Percentiles rank a stretch among this genome's conserved stretches.
Conservation (phyloP, 2,113 vertebrate genomes). For the Ramphastos sulfuratus region DNA sequence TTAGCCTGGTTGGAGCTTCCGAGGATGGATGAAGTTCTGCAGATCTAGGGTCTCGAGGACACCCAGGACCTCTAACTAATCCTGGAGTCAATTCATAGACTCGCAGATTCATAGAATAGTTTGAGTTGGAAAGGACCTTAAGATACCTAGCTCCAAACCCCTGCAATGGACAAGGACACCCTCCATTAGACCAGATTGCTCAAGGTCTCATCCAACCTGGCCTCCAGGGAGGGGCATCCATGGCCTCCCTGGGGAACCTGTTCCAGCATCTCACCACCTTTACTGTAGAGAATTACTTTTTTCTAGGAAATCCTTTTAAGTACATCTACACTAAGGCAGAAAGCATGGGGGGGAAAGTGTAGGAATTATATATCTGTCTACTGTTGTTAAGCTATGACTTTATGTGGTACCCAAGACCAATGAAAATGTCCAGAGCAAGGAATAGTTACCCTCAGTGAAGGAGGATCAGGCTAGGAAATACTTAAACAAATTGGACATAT, state of each 20-base stretch:
- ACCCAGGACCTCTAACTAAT: not conserved
- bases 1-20: not conserved
- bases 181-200: too few species aligned
- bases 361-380: not conserved
- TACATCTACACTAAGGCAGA: not conserved
- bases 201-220: too few species aligned
- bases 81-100: too few species aligned
- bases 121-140: too few species aligned
- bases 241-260: too few species aligned
- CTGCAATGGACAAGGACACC: too few species aligned
- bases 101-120: too few species aligned
- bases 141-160: too few species aligned
- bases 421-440: not conserved
- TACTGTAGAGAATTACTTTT: not conserved
- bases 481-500: too few species aligned
- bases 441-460: not conserved
- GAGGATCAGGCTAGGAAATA: too few species aligned
- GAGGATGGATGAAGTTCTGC: fast-evolving
- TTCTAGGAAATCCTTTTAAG: not conserved
- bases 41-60: not conserved
- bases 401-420: not conserved
- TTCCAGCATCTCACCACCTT: too few species aligned
- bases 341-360: not conserved
- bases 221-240: too few species aligned
- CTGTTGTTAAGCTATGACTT: not conserved